A percentile compares a stretch with the other conserved stretches of the same genome.
phyloP scores from a whole-genome alignment of 1,140 invertebrate genomes.

The Musca vetustissima region DNA sequence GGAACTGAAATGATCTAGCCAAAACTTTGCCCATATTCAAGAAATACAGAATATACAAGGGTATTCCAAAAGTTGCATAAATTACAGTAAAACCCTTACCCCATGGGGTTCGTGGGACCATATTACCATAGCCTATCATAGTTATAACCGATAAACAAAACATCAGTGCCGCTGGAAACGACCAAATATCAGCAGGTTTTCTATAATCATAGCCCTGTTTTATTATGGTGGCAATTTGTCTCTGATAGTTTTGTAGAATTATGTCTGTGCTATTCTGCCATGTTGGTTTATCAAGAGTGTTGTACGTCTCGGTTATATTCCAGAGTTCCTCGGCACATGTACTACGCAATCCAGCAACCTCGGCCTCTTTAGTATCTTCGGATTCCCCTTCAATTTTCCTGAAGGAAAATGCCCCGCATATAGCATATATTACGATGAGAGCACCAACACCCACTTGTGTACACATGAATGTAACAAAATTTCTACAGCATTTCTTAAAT shows the following conservation, averaged over 20 bases:
- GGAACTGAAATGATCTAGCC: constrained; percentile 75
- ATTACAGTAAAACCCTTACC: constrained; percentile 90
- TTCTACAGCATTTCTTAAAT: constrained; percentile 71
- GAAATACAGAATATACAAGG: constrained; percentile 86
- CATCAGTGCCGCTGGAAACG: constrained; percentile 83
- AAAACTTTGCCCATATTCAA: constrained; percentile 86
- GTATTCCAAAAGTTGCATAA: constrained; percentile 94
- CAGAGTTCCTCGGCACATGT: constrained; percentile 69
- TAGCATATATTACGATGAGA: constrained; percentile 91
- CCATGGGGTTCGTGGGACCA: constrained; percentile 86
- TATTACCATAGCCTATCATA: constrained; percentile 94
- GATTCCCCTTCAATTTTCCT: constrained; percentile 78
- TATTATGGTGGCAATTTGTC: constrained; percentile 69
- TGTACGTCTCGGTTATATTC: constrained; percentile 70
- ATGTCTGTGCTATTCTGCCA: constrained; percentile 70
- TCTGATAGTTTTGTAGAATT: constrained; percentile 71
- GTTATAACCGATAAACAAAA: constrained; percentile 85
- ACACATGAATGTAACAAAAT: constrained; percentile 87
- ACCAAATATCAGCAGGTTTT: constrained; percentile 73
- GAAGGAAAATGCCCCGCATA: constrained; percentile 92
- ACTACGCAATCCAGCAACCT: constrained; percentile 58
- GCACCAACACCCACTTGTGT: constrained; percentile 94
- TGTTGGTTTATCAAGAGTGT: constrained; percentile 73
- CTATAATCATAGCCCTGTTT: constrained; percentile 75
- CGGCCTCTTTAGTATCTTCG: constrained; percentile 61